Evolutionary conservation across 2,797 vertebrate genomes (phyloP).

Genomic region (Gouania willdenowi): DNA sequence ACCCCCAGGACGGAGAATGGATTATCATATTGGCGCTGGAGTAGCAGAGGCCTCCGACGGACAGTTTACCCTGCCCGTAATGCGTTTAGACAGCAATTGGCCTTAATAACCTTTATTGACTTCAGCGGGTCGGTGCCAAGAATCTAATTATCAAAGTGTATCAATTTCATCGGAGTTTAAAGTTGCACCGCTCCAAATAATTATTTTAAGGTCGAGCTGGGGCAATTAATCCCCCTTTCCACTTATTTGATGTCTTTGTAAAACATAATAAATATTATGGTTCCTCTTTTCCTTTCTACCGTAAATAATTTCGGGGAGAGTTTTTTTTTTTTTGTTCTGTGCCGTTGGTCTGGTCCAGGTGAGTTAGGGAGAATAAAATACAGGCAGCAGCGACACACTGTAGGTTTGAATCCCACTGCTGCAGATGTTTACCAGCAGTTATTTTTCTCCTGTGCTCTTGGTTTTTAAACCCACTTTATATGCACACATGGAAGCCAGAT

Average conservation of each 20-base stretch:
- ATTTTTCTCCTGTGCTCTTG: constrained; percentile 39
- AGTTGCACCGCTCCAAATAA: constrained; percentile 84
- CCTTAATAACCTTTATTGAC: constrained; percentile 94
- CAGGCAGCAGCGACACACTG: constrained; percentile 29
- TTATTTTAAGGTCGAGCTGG: constrained; percentile 83
- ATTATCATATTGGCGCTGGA: constrained; percentile 83
- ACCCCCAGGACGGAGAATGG: constrained; percentile 79
- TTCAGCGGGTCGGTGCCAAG: constrained; percentile 85
- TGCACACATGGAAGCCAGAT: constrained; percentile 69
- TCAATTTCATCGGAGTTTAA: constrained; percentile 87
- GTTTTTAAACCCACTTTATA: constrained; percentile 64
- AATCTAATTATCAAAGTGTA: constrained; percentile 93
- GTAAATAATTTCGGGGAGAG: constrained; percentile 64
- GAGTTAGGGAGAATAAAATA: background rate
- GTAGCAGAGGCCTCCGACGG: constrained; percentile 80
- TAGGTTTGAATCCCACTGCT: constrained; percentile 33
- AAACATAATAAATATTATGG: constrained; percentile 81
- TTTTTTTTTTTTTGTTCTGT: constrained; percentile 25
- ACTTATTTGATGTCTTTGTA: constrained; percentile 86
- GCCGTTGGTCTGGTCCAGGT: constrained; percentile 8
- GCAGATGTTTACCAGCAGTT: constrained; percentile 55
- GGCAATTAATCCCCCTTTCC: constrained; percentile 85
- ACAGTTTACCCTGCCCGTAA: constrained; percentile 78
- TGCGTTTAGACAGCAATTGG: constrained; percentile 86
- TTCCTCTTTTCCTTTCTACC: constrained; percentile 63